Conservation (phyloP, 1,140 invertebrate species). For the Caerostris darwini region DNA sequence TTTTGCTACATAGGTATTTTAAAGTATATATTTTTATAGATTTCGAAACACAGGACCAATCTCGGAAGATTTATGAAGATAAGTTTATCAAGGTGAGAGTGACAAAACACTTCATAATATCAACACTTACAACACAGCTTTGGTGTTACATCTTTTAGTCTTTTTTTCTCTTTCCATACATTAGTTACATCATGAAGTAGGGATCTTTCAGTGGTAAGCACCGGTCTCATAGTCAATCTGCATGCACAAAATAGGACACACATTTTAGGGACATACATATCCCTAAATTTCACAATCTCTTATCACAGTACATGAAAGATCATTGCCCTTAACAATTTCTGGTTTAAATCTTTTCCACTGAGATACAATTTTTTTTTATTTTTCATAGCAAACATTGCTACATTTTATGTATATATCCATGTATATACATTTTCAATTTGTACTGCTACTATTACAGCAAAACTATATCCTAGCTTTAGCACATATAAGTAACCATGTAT, state of each 20-base stretch:
- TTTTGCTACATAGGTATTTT: neutral
- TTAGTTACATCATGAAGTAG: neutral
- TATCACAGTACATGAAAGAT: constrained; percentile 76
- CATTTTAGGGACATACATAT: no score
- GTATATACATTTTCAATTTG: constrained; percentile 31
- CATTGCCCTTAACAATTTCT: constrained; percentile 8
- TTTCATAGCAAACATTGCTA: constrained; percentile 44
- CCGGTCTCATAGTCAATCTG: constrained; percentile 46
- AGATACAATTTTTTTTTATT: constrained; percentile 33
- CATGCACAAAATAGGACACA: neutral
- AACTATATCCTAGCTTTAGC: constrained; percentile 71
- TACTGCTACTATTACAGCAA: constrained; percentile 59
- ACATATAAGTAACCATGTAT: constrained; percentile 21
- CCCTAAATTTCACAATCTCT: constrained; percentile 27
- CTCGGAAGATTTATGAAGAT: neutral
- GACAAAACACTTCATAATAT: neutral
- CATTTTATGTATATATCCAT: neutral
- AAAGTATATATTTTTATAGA: neutral
- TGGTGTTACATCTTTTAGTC: neutral
- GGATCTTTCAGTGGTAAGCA: constrained; percentile 47
- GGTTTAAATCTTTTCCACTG: neutral
- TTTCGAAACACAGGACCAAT: neutral
- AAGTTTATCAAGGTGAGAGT: neutral
- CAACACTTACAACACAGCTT: neutral
- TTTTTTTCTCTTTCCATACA: neutral